Base-by-base conservation (phyloP, 2,888 invertebrate species). In the Gymnosoma rotundatum region DNA sequence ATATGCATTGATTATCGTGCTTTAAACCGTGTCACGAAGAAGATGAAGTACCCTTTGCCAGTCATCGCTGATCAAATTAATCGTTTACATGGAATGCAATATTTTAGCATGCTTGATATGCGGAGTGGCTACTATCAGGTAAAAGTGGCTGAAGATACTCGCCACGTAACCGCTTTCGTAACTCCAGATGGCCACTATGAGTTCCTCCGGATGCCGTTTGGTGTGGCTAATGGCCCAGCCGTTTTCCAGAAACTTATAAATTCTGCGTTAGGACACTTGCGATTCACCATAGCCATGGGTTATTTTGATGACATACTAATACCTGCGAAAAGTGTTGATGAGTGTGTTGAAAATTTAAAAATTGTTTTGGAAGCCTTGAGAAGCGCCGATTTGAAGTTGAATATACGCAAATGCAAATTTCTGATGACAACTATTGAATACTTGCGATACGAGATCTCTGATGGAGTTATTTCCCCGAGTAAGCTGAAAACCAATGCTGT, bases 301-400 rank as follows among this genome's bases (percentile, higher is more conserved):
- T 69, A 69, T 69, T n/a, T 69, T 69, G 54, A 69, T 56, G 38
- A 69, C 16, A 69, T 69, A 20, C 50, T 69, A 8, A 54, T 69
- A 42, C 67, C 67, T 10, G 12, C 56, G 1, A 1, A 7, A 10
- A 54, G 42, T 16, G 7, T 70, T 21, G n/a, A 58, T 45, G 54
- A 52, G 52, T 67, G 52, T 18, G 1, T 52, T 0, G 10, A 36
- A 38, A 54, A 67, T 67, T n/a, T 67, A 8, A 16, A 67, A 20
- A 54, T 20, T 50, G 67, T 67, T n/a, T 36, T 67, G 52, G 16
- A 52, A 10, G 50, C 16, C 6, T 66, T 66, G 48, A 64, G 64
- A 64, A 18, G 36, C 25, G 48, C 48, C 10, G 12, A 66, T 50
- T 66, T 66, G 52, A 67, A 54, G 18, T 48, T 66, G 50, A 66